Evolutionary conservation across 2,888 invertebrate species (phyloP).

Genomic region (Trileptium ribeirensis): DNA sequence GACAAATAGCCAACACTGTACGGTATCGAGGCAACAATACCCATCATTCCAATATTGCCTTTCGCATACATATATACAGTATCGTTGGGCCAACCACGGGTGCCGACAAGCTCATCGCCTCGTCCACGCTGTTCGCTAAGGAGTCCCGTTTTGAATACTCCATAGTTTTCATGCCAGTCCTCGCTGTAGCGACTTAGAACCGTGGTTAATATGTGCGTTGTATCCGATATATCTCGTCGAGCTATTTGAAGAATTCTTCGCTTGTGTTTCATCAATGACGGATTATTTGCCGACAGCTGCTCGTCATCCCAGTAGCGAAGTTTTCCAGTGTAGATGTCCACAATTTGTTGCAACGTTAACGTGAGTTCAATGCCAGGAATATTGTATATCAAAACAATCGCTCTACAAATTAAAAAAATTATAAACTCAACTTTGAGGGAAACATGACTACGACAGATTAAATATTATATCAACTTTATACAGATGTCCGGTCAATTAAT

Average conservation of each 20-base stretch:
- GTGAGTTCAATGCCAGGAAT: background rate
- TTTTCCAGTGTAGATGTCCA: background rate
- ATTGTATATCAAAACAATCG: background rate
- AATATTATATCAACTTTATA: too few relatives aligned
- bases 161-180: background rate
- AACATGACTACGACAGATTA: too few relatives aligned
- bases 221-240: background rate
- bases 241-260: background rate
- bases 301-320: background rate
- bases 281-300: background rate
- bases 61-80: background rate
- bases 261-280: background rate
- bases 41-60: constrained; percentile 3
- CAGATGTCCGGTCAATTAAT: too few relatives aligned
- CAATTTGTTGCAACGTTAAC: background rate
- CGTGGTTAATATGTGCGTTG: background rate
- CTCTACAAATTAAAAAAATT: background rate
- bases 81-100: background rate
- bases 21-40: background rate
- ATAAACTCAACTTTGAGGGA: too few relatives aligned
- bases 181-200: background rate
- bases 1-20: background rate
- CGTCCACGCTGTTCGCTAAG: background rate
- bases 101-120: background rate
- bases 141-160: background rate